Evolutionary conservation across 2,888 invertebrate species (phyloP).

Genomic region (Gymnosoma rotundatum): DNA sequence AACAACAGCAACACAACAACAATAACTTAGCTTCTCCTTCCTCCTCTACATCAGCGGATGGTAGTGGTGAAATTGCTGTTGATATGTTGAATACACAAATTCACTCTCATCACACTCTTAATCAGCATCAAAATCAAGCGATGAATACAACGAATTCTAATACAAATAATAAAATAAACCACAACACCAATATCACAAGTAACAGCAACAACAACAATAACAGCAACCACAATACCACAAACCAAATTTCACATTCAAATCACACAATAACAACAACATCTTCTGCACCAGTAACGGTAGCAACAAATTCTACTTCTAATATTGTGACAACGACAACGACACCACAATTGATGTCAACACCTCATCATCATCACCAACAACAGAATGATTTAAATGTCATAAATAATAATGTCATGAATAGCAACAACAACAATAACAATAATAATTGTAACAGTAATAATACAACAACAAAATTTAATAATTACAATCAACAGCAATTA

Average conservation of each 20-base stretch:
- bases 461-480: constrained; percentile 62
- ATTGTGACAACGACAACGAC: constrained; percentile 67
- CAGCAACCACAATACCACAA: constrained; percentile 54
- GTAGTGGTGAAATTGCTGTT: constrained; percentile 47
- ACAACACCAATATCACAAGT: constrained; percentile 74
- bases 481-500: constrained; percentile 71
- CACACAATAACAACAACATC: constrained; percentile 47
- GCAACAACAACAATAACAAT: constrained; percentile 51
- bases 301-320: constrained; percentile 44
- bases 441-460: constrained; percentile 52
- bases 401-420: constrained; percentile 75
- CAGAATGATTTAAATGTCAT: constrained; percentile 77
- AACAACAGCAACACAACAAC: constrained; percentile 73
- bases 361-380: constrained; percentile 69
- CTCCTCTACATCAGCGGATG: constrained; percentile 27
- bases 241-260: constrained; percentile 74
- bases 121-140: constrained; percentile 52
- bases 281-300: constrained; percentile 61
- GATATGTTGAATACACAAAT: constrained; percentile 56
- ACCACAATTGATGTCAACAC: constrained; percentile 62
- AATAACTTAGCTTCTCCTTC: constrained; percentile 45
- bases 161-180: constrained; percentile 77
- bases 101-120: constrained; percentile 45
- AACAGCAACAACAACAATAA: background rate
- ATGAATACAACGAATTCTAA: constrained; percentile 70